These are phyloP conservation scores for Elymnias hypermnestra DNA, from an alignment of 1,140 invertebrate species.

Conservation along the genomic window DNA sequence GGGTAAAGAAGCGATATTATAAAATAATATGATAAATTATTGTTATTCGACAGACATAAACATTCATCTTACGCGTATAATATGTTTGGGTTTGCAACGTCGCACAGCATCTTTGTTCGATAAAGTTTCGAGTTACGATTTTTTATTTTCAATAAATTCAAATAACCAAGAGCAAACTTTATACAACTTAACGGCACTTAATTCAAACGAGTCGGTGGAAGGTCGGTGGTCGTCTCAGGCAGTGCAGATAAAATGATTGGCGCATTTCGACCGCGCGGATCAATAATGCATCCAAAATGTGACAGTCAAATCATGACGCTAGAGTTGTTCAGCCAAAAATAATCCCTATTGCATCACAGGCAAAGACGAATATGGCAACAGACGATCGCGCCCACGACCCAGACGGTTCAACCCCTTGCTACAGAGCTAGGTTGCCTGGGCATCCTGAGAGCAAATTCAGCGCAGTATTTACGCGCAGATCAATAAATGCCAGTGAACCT, in stretches of 20 bases:
- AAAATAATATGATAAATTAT: neutral
- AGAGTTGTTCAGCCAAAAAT: constrained; percentile 4
- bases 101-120: constrained; percentile 17
- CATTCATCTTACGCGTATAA: constrained; percentile 21
- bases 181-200: neutral
- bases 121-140: neutral
- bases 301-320: constrained; percentile 3
- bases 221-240: constrained; percentile 1
- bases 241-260: constrained; percentile 15
- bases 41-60: constrained; percentile 4
- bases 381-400: neutral
- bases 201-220: too few species aligned
- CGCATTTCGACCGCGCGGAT: constrained; percentile 25
- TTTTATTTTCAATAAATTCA: neutral
- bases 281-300: constrained; percentile 26
- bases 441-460: constrained; percentile 2
- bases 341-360: neutral
- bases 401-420: constrained; percentile 11
- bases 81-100: constrained; percentile 16
- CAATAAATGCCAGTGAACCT: constrained; percentile 22
- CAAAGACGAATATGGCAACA: neutral
- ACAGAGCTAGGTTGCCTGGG: constrained; percentile 12
- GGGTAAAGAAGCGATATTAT: neutral
- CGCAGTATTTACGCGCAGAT: constrained; percentile 23
- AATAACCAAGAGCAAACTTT: neutral